Base-by-base conservation (phyloP, 2,113 vertebrate species). In the Chloroceryle aenea region DNA sequence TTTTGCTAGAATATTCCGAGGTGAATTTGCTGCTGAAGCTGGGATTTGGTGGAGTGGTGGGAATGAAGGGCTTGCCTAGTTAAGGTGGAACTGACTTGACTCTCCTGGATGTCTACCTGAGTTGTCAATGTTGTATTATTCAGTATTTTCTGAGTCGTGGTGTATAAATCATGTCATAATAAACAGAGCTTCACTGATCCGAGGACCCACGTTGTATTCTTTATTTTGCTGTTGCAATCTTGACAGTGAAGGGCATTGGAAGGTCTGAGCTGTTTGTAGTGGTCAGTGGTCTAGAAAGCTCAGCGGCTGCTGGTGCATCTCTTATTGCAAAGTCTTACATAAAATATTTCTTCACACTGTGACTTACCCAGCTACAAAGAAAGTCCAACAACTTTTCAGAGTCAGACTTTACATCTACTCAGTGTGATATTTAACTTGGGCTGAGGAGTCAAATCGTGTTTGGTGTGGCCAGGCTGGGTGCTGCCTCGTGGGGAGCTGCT, bases 101-200 rank as follows among this genome's bases (percentile, higher is more conserved):
- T 64, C 62, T 59, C 20, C 9, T 2, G 0, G 1, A 12, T 63
- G 6, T 38, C 69, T 50, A 1, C 30, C 7, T 1, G 1, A 50
- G 34, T 27, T 52, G 18, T 47, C 30, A 75, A 34, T 4, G 2
- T 64, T 63, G 10, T 55, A 20, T 50, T 63, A 38, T 32, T 84
- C 48, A 30, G 14, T 61, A 7, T 95, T 94, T 83, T 86, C 72
- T 25, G 59, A 69, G 36, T 27, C 71, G 45, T 66, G 18, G 30
- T 74, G 8, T 79, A 26, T 52, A 93, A 77, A 81, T 89, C 26
- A 20, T 58, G 17, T 45, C 1, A 1, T 76, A 64, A 58, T 67
- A 83, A 86, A 29, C 29, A 55, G 12, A 59, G 45, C 27, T 69
- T 84, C 53, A 32, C 32, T 89, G 52, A 7, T 73, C 59, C 0